Evolutionary conservation across 23 tunicate genomes (phyloP).

Genomic region (Ciona savignyi): DNA sequence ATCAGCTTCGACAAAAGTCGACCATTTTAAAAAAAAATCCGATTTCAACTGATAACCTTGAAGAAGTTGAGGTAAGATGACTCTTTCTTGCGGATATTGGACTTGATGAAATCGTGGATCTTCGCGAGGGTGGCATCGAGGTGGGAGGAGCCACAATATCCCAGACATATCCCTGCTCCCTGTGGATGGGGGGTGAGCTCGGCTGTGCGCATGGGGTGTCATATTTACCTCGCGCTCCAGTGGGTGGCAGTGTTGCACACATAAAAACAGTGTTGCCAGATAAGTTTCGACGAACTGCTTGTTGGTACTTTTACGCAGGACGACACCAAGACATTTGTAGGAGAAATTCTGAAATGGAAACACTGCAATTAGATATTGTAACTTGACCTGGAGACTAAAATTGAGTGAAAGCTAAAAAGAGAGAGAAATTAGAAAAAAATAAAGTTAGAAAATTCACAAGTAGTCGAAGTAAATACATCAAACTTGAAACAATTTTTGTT

Average conservation of each 20-base stretch:
- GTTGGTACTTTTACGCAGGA: conserved; percentile 46
- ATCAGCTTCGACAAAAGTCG: too few relatives aligned
- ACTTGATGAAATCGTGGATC: conserved; percentile 21
- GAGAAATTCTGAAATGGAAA: conserved; percentile 6
- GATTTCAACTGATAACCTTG: too few relatives aligned
- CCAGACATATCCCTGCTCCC: conserved; percentile 82
- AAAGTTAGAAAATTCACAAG: too few relatives aligned
- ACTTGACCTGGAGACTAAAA: too few relatives aligned
- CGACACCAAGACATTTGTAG: conserved; percentile 52
- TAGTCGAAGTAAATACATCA: too few relatives aligned
- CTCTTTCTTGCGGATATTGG: conserved; percentile 56
- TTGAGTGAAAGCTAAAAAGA: too few relatives aligned
- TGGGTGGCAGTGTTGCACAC: conserved; percentile 27
- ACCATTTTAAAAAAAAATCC: too few relatives aligned
- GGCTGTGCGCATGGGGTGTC: background rate
- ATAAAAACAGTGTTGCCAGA: conserved; percentile 33
- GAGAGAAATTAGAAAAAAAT: too few relatives aligned
- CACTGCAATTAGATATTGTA: too few relatives aligned
- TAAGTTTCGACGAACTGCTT: conserved; percentile 52
- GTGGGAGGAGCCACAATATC: conserved; percentile 62
- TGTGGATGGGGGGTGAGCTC: background rate
- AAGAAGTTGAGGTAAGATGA: conserved; percentile 44
- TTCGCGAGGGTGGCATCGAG: conserved; percentile 45
- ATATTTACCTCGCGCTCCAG: conserved; percentile 47
- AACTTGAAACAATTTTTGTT: too few relatives aligned